Base-by-base conservation (phyloP, 2,888 invertebrate species). In the Mesorhabditis sp. region DNA sequence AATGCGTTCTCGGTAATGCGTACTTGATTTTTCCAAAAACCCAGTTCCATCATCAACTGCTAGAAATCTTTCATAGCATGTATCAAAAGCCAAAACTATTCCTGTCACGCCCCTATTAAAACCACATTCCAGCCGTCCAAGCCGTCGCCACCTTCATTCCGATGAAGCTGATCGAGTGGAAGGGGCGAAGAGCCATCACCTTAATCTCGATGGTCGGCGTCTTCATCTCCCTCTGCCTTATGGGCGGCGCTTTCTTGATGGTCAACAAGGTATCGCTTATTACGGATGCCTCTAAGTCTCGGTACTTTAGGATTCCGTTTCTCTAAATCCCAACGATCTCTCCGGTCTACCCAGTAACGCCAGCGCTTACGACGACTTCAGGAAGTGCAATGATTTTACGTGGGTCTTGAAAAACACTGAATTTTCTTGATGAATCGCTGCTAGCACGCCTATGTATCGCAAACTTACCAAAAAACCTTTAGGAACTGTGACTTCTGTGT, bases 401-500 rank as follows among this genome's bases (percentile, higher is more conserved):
- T 68, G 65, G 43, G 7, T 15, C n/a, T n/a, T n/a, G n/a, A n/a
- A n/a, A n/a, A n/a, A n/a, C n/a, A n/a, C n/a, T n/a, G n/a, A n/a
- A n/a, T n/a, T n/a, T n/a, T n/a, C n/a, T n/a, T n/a, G n/a, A n/a
- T n/a, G n/a, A n/a, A n/a, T n/a, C n/a, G n/a, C n/a, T n/a, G n/a
- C n/a, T n/a, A n/a, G n/a, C n/a, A n/a, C n/a, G n/a, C n/a, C n/a
- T n/a, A n/a, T n/a, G n/a, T n/a, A n/a, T n/a, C n/a, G n/a, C n/a
- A n/a, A n/a, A n/a, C n/a, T n/a, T n/a, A n/a, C n/a, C n/a, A n/a
- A n/a, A n/a, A n/a, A n/a, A n/a, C n/a, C n/a, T n/a, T 45, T 69
- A 78, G 77, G 41, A 84, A 82, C 65, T 89, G 89, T 80, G 86
- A 87, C 68, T 75, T 75, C 3, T 89, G 89, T 77, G 87, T 87